phyloP scores from a whole-genome alignment of 2,888 invertebrate species.

The Drosophila villosipedis region DNA sequence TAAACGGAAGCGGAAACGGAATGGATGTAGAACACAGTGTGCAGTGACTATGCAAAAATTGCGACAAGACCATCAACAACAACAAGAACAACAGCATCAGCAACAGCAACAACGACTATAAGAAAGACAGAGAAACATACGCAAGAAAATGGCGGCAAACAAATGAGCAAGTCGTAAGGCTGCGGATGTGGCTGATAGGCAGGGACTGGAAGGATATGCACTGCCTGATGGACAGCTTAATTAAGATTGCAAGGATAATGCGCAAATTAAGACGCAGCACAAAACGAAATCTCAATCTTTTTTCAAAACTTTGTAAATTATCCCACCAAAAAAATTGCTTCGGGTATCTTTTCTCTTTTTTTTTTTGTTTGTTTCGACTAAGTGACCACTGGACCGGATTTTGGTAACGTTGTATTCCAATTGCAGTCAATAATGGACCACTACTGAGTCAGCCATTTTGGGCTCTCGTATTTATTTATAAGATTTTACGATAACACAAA shows the following conservation, averaged over 20 bases:
- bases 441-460: background rate
- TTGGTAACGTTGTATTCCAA: background rate
- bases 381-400: background rate
- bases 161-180: conserved; percentile 50
- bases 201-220: conserved; percentile 12
- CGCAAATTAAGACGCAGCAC: conserved; percentile 54
- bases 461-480: conserved; percentile 3
- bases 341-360: background rate
- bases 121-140: conserved; percentile 6
- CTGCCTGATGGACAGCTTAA: conserved; percentile 61
- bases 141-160: conserved; percentile 49
- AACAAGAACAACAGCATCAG: background rate
- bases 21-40: conserved; percentile 41
- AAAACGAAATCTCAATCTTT: conserved; percentile 16
- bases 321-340: background rate
- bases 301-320: conserved; percentile 16
- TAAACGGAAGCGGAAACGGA: conserved; percentile 55
- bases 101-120: background rate
- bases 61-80: conserved; percentile 13
- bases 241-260: conserved; percentile 68
- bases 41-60: conserved; percentile 33
- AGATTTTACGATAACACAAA: conserved; percentile 11
- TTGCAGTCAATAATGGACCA: conserved; percentile 4
- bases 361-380: background rate
- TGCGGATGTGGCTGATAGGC: conserved; percentile 19